Evolutionary conservation across 2,113 vertebrate genomes (phyloP).

Genomic region (Ptyas mucosa): DNA sequence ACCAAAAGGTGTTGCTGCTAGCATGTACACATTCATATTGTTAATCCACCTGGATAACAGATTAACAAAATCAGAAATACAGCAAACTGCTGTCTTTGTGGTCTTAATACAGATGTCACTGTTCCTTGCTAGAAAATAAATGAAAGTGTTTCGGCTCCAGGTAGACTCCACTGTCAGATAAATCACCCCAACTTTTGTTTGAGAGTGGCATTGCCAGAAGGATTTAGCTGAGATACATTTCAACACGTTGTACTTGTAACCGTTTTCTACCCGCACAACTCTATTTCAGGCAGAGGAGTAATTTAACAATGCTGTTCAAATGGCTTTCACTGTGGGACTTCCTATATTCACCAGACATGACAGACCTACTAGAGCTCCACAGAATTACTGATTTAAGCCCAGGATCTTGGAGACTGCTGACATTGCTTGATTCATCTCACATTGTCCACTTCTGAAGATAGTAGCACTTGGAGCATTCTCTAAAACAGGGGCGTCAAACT

Average conservation of each 20-base stretch:
- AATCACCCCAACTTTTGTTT: neutral
- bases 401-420: neutral
- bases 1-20: neutral
- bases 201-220: neutral
- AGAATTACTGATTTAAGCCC: neutral
- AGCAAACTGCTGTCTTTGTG: neutral
- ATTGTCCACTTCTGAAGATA: neutral
- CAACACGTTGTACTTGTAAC: neutral
- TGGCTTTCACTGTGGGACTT: neutral
- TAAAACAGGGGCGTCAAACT: neutral
- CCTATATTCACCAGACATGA: neutral
- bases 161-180: neutral
- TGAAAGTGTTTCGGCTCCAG: neutral
- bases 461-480: neutral
- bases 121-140: neutral
- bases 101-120: neutral
- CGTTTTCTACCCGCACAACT: neutral
- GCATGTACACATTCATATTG: neutral
- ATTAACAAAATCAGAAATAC: neutral
- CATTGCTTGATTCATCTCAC: neutral
- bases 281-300: neutral
- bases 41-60: neutral
- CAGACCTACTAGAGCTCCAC: neutral
- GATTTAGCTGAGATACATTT: neutral
- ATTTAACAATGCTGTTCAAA: neutral